Base-by-base conservation (phyloP, 1,140 invertebrate genomes). In the Euwallacea similis region DNA sequence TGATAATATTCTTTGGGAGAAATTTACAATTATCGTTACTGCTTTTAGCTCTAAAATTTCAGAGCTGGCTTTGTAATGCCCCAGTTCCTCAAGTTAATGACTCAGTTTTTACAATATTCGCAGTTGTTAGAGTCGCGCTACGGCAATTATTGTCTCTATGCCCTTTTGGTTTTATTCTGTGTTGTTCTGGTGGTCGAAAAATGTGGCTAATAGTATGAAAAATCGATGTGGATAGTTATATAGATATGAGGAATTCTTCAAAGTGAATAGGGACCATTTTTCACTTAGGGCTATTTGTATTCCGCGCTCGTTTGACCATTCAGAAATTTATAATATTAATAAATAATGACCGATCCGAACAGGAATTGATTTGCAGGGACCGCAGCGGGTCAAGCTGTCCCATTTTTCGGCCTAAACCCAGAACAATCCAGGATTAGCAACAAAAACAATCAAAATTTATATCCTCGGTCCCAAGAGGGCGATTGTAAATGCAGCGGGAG, bases 241-340 rank as follows among this genome's bases (percentile, higher is more conserved):
- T 21, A 42, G 43, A 61, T 43, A 61, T 61, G 0, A 10, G 47
- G n/a, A 7, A 44, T 42, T 47, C 54, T 65, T 54, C 63, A 41
- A 46, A 41, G 7, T 13, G 47, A 63, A 63, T 47, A 11, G 61
- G 41, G 16, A 42, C 11, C 10, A 63, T 63, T 63, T 63, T 63
- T 63, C 61, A 63, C 11, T 13, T n/a, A 53, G 41, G 53, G 21
- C 56, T 55, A 66, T 76, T 76, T 74, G 71, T 76, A 75, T 76
- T 76, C 76, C 42, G 16, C 44, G 33, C 42, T 65, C 46, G 67
- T 61, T 11, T 50, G 63, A n/a, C 42, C 65, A 66, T 46, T 62
- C 66, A 63, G 68, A 73, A 76, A 77, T 77, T 77, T 77, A 77
- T 76, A 74, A 74, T 77, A 77, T 76, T 74, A 72, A 75, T 77